phyloP scores from a whole-genome alignment of 2,888 invertebrate genomes.

The Ophion slaviceki region DNA sequence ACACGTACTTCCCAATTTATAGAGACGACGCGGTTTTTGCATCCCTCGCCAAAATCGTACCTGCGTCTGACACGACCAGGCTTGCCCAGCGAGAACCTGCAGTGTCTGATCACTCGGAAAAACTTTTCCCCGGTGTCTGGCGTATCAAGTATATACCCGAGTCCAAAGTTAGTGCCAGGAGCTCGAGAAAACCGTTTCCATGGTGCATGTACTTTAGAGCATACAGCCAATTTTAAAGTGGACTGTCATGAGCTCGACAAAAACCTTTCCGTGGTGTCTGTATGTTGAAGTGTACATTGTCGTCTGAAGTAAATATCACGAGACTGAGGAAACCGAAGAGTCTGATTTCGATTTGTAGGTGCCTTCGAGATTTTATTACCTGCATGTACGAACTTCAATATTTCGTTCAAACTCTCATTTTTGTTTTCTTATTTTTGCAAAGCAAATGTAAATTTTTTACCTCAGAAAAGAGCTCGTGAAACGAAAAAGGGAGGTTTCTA shows the following conservation, averaged over 20 bases:
- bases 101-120: conserved; percentile 20
- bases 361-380: background rate
- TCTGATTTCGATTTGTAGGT: conserved; percentile 7
- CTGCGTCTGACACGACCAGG: conserved; percentile 29
- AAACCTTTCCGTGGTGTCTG: background rate
- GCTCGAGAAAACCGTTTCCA: background rate
- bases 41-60: conserved; percentile 33
- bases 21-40: conserved; percentile 40
- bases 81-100: conserved; percentile 24
- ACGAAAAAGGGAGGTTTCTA: background rate
- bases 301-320: background rate
- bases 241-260: background rate
- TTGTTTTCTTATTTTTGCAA: background rate
- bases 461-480: background rate
- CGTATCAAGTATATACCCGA: background rate
- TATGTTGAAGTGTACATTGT: background rate
- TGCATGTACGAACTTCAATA: background rate
- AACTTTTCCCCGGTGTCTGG: background rate
- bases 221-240: background rate
- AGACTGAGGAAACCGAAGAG: background rate
- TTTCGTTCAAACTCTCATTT: background rate
- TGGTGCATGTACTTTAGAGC: background rate
- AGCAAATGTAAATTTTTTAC: background rate
- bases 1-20: conserved; percentile 35
- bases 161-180: background rate